A percentile compares a stretch with the other conserved stretches of the same genome.
Evolutionary conservation across 2,888 invertebrate species (phyloP).

Genomic region (Cosmopolites sordidus): DNA sequence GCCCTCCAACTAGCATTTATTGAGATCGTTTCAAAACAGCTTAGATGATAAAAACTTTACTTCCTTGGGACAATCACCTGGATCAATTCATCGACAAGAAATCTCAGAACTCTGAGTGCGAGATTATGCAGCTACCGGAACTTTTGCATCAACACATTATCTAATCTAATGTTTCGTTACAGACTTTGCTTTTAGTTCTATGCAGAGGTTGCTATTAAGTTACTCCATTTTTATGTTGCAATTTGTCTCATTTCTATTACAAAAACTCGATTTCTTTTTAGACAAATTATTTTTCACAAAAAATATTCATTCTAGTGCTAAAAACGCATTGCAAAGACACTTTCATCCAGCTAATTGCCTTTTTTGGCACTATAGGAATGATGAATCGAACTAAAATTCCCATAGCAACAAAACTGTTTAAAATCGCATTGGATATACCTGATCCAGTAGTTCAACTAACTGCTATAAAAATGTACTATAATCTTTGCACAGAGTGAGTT

Average conservation of each 20-base stretch:
- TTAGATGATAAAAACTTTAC: too few species aligned
- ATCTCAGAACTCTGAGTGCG: too few species aligned
- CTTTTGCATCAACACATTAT: too few species aligned
- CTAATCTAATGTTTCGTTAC: too few species aligned
- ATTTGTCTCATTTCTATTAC: not conserved
- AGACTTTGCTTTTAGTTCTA: too few species aligned
- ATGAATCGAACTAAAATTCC: constrained; percentile 30
- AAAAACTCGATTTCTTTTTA: not conserved
- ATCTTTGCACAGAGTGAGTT: constrained; percentile 32
- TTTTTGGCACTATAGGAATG: constrained; percentile 31
- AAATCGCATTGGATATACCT: constrained; percentile 21
- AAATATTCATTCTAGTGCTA: constrained; percentile 23
- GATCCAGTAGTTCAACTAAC: constrained; percentile 27
- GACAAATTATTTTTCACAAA: not conserved
- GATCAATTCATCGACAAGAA: too few species aligned
- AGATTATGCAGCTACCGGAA: too few species aligned
- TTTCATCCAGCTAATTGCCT: constrained; percentile 31
- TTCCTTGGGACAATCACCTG: too few species aligned
- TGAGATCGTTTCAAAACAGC: too few species aligned
- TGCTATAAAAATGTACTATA: constrained; percentile 30
- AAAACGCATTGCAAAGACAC: constrained; percentile 22
- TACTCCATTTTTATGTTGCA: too few species aligned
- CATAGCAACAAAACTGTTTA: constrained; percentile 24
- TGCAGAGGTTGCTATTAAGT: too few species aligned
- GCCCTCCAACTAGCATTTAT: too few species aligned